Evolutionary conservation across 2,888 invertebrate genomes (phyloP).

Genomic region (Limnephilus lunatus): DNA sequence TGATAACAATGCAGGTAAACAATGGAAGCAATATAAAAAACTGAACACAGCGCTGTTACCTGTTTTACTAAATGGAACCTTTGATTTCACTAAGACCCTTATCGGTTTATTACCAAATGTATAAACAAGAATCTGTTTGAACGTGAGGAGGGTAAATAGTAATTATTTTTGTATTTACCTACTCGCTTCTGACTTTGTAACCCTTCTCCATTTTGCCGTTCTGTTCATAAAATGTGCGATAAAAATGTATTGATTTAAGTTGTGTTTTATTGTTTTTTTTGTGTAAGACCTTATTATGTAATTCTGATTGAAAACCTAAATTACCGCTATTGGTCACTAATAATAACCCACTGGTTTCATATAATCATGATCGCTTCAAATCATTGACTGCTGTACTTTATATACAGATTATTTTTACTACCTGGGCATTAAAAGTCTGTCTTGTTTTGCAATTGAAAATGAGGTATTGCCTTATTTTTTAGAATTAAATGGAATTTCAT

Average conservation of each 20-base stretch:
- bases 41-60: background rate
- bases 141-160: background rate
- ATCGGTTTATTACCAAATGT: background rate
- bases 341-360: background rate
- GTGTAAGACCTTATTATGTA: too few species aligned
- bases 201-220: background rate
- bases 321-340: background rate
- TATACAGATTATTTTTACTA: too few species aligned
- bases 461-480: too few species aligned
- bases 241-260: background rate
- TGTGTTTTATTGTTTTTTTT: background rate
- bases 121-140: background rate
- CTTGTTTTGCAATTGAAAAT: too few species aligned
- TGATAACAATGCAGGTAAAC: background rate
- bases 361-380: too few species aligned
- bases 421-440: too few species aligned
- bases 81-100: background rate
- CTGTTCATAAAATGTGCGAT: background rate
- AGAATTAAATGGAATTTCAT: too few species aligned
- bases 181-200: background rate
- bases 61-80: background rate
- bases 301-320: too few species aligned
- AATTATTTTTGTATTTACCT: background rate
- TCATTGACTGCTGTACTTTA: too few species aligned
- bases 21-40: background rate